A percentile compares a stretch with the other conserved stretches of the same genome.
Evolutionary conservation across 2,797 vertebrate species (phyloP).

Genomic region (Australoheros facetus): DNA sequence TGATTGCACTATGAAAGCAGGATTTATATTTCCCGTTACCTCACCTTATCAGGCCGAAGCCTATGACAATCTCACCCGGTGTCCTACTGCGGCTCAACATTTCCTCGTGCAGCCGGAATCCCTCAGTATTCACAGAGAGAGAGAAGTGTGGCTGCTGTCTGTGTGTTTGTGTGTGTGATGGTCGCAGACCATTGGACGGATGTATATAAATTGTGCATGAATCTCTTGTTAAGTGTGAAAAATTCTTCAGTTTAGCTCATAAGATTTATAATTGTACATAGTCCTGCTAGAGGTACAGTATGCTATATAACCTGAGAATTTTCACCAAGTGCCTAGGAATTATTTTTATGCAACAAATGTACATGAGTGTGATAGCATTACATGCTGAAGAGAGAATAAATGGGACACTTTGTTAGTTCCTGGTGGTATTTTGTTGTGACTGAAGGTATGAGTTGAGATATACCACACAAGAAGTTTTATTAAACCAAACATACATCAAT

Average conservation of each 20-base stretch:
- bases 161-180: constrained; percentile 8
- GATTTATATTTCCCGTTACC: constrained; percentile 67
- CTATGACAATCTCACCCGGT: constrained; percentile 73
- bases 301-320: constrained; percentile 59
- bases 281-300: constrained; percentile 66
- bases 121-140: constrained; percentile 53
- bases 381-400: constrained; percentile 60
- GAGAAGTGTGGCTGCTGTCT: constrained; percentile 9
- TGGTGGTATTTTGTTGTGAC: constrained; percentile 40
- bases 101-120: constrained; percentile 43
- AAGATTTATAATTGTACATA: constrained; percentile 64
- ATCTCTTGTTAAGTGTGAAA: constrained; percentile 25
- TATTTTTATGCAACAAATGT: constrained; percentile 61
- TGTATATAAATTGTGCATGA: constrained; percentile 33
- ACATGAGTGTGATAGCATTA: constrained; percentile 63
- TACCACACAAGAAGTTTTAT: constrained; percentile 43
- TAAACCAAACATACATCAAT: constrained; percentile 53
- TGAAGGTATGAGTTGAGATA: constrained; percentile 31
- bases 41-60: constrained; percentile 64
- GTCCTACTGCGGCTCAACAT: constrained; percentile 52
- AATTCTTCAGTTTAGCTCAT: constrained; percentile 35
- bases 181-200: constrained; percentile 37
- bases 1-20: constrained; percentile 78
- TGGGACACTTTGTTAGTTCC: constrained; percentile 35
- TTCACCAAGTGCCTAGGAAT: constrained; percentile 76